Evolutionary conservation across 2,797 vertebrate species (phyloP).

Genomic region (Syngnathus acus): DNA sequence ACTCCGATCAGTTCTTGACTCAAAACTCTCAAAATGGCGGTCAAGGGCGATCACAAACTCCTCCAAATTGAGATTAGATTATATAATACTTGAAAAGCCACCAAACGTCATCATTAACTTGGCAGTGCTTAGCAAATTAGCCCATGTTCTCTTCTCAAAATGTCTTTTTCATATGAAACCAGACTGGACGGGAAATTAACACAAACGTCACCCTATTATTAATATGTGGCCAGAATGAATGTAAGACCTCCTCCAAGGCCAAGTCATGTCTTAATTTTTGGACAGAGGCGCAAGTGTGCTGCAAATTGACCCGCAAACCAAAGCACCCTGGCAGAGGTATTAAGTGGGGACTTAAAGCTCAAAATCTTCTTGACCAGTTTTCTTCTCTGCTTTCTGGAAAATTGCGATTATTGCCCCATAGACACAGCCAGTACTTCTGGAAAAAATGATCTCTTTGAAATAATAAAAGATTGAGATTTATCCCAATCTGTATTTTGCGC

Average conservation of each 20-base stretch:
- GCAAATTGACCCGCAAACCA: neutral
- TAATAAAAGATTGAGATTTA: constrained; percentile 52
- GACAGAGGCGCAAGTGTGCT: neutral
- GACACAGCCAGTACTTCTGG: constrained; percentile 40
- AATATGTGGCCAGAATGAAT: neutral
- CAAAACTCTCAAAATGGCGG: neutral
- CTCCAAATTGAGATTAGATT: neutral
- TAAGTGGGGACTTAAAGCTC: neutral
- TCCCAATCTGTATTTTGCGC: constrained; percentile 30
- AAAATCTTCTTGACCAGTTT: neutral
- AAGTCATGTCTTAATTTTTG: constrained; percentile 12
- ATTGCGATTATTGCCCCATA: neutral
- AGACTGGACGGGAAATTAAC: neutral
- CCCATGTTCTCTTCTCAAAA: neutral
- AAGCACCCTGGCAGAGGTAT: neutral
- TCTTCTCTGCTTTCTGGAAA: neutral
- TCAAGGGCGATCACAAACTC: neutral
- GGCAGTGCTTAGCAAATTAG: neutral
- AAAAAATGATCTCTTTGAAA: constrained; percentile 7
- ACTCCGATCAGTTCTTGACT: too few relatives aligned
- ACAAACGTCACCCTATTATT: neutral
- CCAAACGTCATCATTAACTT: neutral
- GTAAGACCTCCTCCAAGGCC: constrained; percentile 19
- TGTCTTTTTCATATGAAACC: neutral
- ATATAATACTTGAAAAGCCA: neutral